phyloP scores from a whole-genome alignment of 2,797 vertebrate genomes.

The Phrynocephalus forsythii region DNA sequence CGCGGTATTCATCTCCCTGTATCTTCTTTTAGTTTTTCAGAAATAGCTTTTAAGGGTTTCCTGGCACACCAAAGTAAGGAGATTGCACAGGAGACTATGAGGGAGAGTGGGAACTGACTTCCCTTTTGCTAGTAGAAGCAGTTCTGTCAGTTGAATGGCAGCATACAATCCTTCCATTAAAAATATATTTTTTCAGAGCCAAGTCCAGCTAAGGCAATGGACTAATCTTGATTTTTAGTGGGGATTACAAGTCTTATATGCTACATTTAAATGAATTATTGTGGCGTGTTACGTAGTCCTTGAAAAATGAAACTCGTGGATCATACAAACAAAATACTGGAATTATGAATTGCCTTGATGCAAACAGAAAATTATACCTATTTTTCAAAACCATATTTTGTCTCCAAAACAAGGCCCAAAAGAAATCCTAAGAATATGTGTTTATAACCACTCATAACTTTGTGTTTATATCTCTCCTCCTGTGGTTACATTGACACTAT shows the following conservation, averaged over 20 bases:
- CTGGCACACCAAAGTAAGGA: neutral
- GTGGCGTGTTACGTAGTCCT: neutral
- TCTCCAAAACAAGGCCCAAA: neutral
- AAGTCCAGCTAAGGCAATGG: neutral
- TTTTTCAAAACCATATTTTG: neutral
- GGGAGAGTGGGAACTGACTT: neutral
- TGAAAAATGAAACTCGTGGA: neutral
- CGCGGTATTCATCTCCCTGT: too few species aligned
- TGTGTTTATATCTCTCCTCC: too few species aligned
- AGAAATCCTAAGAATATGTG: neutral
- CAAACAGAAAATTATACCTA: neutral
- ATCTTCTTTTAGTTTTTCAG: too few species aligned
- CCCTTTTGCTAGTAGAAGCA: neutral
- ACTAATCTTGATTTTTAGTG: neutral
- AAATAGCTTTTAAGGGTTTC: neutral
- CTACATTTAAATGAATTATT: neutral
- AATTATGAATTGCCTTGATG: too few species aligned
- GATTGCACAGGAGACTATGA: neutral
- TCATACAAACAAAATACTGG: neutral
- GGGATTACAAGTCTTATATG: neutral
- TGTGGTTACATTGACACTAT: too few species aligned
- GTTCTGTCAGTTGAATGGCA: neutral
- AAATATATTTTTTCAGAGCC: neutral
- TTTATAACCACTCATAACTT: too few species aligned
- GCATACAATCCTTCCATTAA: neutral